Evolutionary conservation across 2,113 vertebrate species (phyloP), one percentile per base, ranked within the genome.

Genomic region (Sinocyclocheilus grahami): DNA sequence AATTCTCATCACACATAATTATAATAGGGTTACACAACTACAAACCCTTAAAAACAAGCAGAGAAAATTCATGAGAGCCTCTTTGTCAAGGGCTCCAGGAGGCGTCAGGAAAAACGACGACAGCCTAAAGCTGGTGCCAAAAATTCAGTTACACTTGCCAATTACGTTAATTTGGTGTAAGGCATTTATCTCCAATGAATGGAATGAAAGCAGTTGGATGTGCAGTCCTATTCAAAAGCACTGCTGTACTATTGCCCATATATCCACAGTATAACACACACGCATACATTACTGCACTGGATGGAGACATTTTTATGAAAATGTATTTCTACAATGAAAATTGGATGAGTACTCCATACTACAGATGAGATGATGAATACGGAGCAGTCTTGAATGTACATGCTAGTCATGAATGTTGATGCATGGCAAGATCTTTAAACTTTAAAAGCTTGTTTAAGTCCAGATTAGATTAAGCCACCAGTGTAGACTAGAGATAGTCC

Each of bases 131-230:
- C 20, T 24, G 55, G 48, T 78, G 62, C 75, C 60, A 85, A 30
- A 85, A 78, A 85, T 37, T 30, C 75, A 39, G n/a, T 78, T 67
- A 39, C 53, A 80, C 58, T 80, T 63, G 78, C 78, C 78, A 67
- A 37, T 69, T 58, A 85, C 48, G 48, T 20, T 55, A 39, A 55
- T 78, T 46, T 30, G 22, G 14, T 78, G 39, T 65, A 30, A 65
- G 24, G 39, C 16, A n/a, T 65, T 85, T 65, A 48, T 48, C 42
- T 60, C 12, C 27, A 78, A 27, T 65, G 60, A 80, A 62, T 62
- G 33, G 18, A 39, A 7, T n/a, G 18, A 58, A 80, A 80, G 33
- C 5, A 42, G 30, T 42, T 80, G 5, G 33, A 80, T 42, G 12
- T 63, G 22, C 20, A 63, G 37, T 22, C 22, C 18, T n/a, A 76